A percentile compares a stretch with the other conserved stretches of the same genome.
phyloP scores from a whole-genome alignment of 53 echinoderm and acorn worm species.

The Holothuria scabra region DNA sequence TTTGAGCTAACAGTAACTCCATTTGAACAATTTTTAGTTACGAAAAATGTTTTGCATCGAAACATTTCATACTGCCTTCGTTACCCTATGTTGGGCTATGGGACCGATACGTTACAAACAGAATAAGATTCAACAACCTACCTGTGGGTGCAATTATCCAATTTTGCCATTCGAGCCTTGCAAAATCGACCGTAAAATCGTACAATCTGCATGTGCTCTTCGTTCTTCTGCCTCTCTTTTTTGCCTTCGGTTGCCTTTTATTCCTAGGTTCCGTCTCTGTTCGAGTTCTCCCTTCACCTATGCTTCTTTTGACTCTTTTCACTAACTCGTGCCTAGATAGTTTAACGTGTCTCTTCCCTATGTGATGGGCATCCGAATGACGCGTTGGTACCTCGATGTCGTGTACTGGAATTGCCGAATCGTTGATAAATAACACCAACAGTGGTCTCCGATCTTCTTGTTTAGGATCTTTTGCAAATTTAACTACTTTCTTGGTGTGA shows the following conservation, averaged over 20 bases:
- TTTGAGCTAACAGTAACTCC: too few species aligned
- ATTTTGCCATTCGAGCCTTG: slow-evolving; percentile 80
- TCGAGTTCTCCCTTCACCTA: neutral
- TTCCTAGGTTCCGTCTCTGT: slow-evolving; percentile 10
- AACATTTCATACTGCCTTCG: too few species aligned
- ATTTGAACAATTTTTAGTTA: too few species aligned
- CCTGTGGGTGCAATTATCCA: slow-evolving; percentile 95
- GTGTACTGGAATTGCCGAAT: slow-evolving; percentile 35
- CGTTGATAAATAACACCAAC: slow-evolving; percentile 43
- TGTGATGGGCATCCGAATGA: slow-evolving; percentile 11
- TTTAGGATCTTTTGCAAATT: slow-evolving; percentile 47
- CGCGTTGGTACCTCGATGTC: slow-evolving; percentile 33
- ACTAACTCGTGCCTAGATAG: neutral
- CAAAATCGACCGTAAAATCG: slow-evolving; percentile 86
- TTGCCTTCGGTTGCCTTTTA: slow-evolving; percentile 6
- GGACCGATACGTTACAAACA: too few species aligned
- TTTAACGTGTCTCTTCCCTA: slow-evolving; percentile 26
- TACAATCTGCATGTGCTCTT: slow-evolving; percentile 81
- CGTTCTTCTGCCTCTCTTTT: slow-evolving; percentile 41
- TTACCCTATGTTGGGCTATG: too few species aligned
- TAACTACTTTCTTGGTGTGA: slow-evolving; percentile 37
- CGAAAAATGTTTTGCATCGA: too few species aligned
- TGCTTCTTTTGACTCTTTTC: slow-evolving; percentile 23
- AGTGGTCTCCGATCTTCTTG: slow-evolving; percentile 30
- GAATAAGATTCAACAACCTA: slow-evolving; percentile 55